A percentile compares a stretch with the other conserved stretches of the same genome.
phyloP scores from a whole-genome alignment of 1,140 invertebrate species.

The Lucilia sericata region DNA sequence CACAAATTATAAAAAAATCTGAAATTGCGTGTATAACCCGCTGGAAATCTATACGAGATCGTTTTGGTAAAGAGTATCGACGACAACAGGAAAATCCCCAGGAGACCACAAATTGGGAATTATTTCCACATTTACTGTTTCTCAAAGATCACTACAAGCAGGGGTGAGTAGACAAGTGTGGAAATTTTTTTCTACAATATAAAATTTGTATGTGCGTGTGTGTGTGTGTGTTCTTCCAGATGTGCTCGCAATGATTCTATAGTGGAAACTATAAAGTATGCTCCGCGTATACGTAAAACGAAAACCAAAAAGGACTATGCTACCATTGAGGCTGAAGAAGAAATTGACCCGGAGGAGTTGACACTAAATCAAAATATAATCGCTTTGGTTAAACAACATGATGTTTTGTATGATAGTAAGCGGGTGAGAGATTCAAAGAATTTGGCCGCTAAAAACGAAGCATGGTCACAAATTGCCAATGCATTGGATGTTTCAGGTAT shows the following conservation, averaged over 20 bases:
- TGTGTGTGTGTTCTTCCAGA: neutral
- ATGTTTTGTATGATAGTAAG: constrained; percentile 59
- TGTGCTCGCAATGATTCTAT: constrained; percentile 1
- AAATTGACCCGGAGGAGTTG: constrained; percentile 39
- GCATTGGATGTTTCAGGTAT: constrained; percentile 56
- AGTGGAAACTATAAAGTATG: constrained; percentile 52
- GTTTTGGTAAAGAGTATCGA: constrained; percentile 62
- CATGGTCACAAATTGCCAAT: constrained; percentile 60
- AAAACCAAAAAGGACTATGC: constrained; percentile 15
- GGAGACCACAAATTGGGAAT: constrained; percentile 60
- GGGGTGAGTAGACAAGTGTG: constrained; percentile 47
- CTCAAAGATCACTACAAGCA: constrained; percentile 63
- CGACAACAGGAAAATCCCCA: constrained; percentile 58
- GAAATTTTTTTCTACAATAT: no score
- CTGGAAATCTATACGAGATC: constrained; percentile 62
- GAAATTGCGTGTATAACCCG: constrained; percentile 60
- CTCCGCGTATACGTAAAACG: constrained; percentile 52
- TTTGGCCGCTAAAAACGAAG: constrained; percentile 60
- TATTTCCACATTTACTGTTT: constrained; percentile 60
- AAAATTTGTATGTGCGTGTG: no score
- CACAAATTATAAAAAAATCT: constrained; percentile 51
- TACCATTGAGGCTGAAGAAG: constrained; percentile 5
- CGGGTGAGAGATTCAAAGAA: constrained; percentile 63
- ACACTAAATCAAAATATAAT: constrained; percentile 57
- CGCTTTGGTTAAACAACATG: constrained; percentile 58